Evolutionary conservation across 2,888 invertebrate genomes (phyloP).

Genomic region (Pammene aurita): DNA sequence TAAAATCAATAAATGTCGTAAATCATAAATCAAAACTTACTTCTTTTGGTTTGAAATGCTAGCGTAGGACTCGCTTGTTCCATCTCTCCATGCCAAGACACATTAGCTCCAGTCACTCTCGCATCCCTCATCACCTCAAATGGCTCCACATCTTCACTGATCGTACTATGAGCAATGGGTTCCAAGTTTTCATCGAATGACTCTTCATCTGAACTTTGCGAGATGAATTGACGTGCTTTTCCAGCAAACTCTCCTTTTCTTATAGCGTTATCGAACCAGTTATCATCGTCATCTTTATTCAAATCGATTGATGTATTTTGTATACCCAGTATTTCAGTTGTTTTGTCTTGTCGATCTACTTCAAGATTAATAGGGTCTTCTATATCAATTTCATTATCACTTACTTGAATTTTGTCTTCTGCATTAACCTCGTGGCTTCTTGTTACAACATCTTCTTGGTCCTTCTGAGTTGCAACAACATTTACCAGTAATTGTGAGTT

Average conservation of each 20-base stretch:
- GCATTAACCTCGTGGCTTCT: neutral
- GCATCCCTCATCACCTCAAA: constrained; percentile 29
- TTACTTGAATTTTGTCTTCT: neutral
- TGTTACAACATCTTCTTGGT: neutral
- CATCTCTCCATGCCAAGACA: neutral
- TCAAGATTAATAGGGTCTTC: constrained; percentile 1
- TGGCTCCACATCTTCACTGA: constrained; percentile 4
- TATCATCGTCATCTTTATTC: constrained; percentile 2
- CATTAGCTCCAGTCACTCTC: neutral
- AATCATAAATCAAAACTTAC: constrained; percentile 1
- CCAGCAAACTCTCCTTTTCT: constrained; percentile 24
- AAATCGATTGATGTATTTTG: neutral
- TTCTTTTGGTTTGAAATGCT: too few relatives aligned
- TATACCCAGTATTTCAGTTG: neutral
- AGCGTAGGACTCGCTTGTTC: constrained; percentile 6
- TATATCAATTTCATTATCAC: neutral
- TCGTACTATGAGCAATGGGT: constrained; percentile 9
- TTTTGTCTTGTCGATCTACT: neutral
- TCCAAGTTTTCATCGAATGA: constrained; percentile 1
- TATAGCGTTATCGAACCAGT: constrained; percentile 22
- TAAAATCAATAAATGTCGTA: too few relatives aligned
- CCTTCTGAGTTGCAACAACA: neutral
- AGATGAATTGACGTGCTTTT: neutral
- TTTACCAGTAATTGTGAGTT: neutral
- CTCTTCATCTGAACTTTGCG: neutral